Evolutionary conservation across 2,888 invertebrate species (phyloP).

Genomic region (Macropis europaea): DNA sequence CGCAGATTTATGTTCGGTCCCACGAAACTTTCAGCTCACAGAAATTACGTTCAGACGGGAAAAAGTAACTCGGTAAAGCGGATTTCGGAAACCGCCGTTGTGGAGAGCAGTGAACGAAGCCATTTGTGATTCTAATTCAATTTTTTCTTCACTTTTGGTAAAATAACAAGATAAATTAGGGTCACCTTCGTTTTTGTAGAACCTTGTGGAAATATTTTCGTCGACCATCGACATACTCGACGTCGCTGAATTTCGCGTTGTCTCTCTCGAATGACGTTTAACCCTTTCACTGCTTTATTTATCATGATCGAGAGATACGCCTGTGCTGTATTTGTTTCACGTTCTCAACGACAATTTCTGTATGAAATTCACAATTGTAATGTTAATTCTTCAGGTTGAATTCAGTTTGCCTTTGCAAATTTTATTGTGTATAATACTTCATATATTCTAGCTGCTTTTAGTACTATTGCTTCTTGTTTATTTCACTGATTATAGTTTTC

Average conservation of each 20-base stretch:
- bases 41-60: conserved; percentile 23
- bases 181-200: neutral
- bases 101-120: neutral
- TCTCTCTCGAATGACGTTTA: neutral
- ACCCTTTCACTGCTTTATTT: neutral
- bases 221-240: neutral
- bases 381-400: too few species aligned
- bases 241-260: neutral
- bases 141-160: conserved; percentile 14
- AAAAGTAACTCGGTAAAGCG: conserved; percentile 21
- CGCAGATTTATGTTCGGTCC: conserved; percentile 2
- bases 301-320: neutral
- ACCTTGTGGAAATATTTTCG: neutral
- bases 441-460: too few species aligned
- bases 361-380: too few species aligned
- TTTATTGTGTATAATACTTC: too few species aligned
- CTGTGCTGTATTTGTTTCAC: too few species aligned
- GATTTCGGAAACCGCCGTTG: conserved; percentile 10
- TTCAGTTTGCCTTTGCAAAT: too few species aligned
- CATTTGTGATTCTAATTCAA: conserved; percentile 44
- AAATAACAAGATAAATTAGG: conserved; percentile 9
- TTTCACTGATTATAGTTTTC: too few species aligned
- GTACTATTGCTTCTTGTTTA: too few species aligned
- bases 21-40: neutral
- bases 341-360: too few species aligned